A percentile compares a stretch with the other conserved stretches of the same genome.
These are phyloP conservation scores for Drosophila punjabiensis DNA, from an alignment of 1,140 invertebrate genomes.

Conservation along the genomic window DNA sequence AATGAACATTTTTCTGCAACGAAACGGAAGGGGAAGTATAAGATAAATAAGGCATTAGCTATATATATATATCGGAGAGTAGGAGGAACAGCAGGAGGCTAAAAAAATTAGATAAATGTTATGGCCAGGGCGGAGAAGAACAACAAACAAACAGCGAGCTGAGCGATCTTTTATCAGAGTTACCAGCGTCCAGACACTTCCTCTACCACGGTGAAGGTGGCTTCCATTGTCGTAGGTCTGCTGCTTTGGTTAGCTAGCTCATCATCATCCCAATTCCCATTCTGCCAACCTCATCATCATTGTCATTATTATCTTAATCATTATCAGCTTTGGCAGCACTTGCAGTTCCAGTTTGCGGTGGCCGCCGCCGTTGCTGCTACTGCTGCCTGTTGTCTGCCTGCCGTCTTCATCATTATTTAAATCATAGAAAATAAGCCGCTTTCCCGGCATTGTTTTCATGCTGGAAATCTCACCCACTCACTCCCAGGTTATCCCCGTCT, in stretches of 20 bases:
- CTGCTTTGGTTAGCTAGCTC: not conserved
- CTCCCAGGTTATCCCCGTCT: conserved; percentile 25
- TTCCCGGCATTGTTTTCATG: conserved; percentile 81
- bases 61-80: conserved; percentile 24
- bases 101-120: conserved; percentile 52
- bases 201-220: conserved; percentile 18
- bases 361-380: conserved; percentile 24
- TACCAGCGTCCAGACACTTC: conserved; percentile 27
- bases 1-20: conserved; percentile 99
- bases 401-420: conserved; percentile 81
- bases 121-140: conserved; percentile 25
- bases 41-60: conserved; percentile 59
- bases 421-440: conserved; percentile 83
- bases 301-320: conserved; percentile 42
- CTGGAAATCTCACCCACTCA: conserved; percentile 71
- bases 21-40: conserved; percentile 85
- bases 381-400: conserved; percentile 54
- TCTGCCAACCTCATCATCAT: conserved; percentile 13
- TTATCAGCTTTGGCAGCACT: conserved; percentile 42
- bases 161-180: conserved; percentile 44
- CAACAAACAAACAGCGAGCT: conserved; percentile 38
- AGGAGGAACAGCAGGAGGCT: not conserved
- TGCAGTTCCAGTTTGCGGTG: conserved; percentile 46
- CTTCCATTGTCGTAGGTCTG: conserved; percentile 39
- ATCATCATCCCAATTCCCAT: conserved; percentile 2